Percentiles rank a stretch among this genome's conserved stretches.
Evolutionary conservation across 2,888 invertebrate species (phyloP).

Genomic region (Tubiluchus corallicola): DNA sequence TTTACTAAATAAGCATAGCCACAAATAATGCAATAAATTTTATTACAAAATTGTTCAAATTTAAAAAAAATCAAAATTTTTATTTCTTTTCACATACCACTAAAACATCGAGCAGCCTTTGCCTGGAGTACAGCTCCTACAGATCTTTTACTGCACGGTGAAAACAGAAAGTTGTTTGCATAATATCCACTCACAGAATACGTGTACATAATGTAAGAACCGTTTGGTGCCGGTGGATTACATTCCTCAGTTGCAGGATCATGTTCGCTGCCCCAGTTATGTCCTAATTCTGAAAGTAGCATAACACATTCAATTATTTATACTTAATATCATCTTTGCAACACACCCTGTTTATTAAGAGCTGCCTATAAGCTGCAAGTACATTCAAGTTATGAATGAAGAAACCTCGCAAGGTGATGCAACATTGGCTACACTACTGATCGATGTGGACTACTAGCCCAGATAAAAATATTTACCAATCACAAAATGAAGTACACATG

Average conservation of each 20-base stretch:
- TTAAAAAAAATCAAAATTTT: too few relatives aligned
- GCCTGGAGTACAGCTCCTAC: conserved; percentile 79
- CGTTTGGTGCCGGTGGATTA: conserved; percentile 82
- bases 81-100: too few relatives aligned
- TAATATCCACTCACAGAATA: conserved; percentile 91
- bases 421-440: too few relatives aligned
- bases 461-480: too few relatives aligned
- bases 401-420: too few relatives aligned
- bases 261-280: conserved; percentile 95
- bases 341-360: too few relatives aligned
- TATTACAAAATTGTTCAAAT: too few relatives aligned
- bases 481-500: conserved; percentile 7
- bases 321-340: background rate
- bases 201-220: conserved; percentile 88
- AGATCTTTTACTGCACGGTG: conserved; percentile 78
- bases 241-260: conserved; percentile 91
- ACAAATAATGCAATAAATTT: too few relatives aligned
- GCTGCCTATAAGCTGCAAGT: too few relatives aligned
- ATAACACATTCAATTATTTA: background rate
- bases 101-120: conserved; percentile 45
- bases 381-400: too few relatives aligned
- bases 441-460: too few relatives aligned
- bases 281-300: conserved; percentile 44
- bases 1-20: too few relatives aligned
- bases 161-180: conserved; percentile 87